Conservation (phyloP, 2,888 invertebrate genomes). For the Ptilodon capucinus region DNA sequence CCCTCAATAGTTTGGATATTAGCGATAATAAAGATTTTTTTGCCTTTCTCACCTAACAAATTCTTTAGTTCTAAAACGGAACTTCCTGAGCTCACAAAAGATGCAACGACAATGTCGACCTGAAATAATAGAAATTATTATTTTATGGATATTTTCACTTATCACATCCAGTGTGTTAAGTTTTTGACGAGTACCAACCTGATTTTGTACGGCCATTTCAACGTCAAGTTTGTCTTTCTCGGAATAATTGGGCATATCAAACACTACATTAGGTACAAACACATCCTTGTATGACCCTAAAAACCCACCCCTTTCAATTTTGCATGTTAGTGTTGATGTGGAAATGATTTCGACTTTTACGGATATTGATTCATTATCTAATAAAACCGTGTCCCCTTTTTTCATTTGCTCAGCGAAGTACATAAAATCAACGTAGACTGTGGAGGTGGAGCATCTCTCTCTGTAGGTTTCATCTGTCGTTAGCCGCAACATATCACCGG, state of each 20-base stretch:
- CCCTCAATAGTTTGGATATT: constrained; percentile 68
- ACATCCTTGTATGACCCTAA: constrained; percentile 70
- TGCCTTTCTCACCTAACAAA: constrained; percentile 66
- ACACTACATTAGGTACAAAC: constrained; percentile 63
- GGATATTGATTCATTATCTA: constrained; percentile 88
- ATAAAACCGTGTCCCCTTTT: constrained; percentile 70
- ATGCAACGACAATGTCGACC: constrained; percentile 66
- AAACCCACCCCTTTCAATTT: constrained; percentile 63
- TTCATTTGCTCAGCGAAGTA: constrained; percentile 73
- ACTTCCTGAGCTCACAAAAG: constrained; percentile 50
- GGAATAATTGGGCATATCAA: constrained; percentile 65
- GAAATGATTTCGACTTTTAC: constrained; percentile 85
- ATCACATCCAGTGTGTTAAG: too few relatives aligned
- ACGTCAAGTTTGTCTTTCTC: constrained; percentile 62
- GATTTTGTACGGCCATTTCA: constrained; percentile 60
- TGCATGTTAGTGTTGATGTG: constrained; percentile 65
- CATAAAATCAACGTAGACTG: constrained; percentile 81
- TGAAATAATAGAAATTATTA: constrained; percentile 44
- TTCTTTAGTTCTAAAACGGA: constrained; percentile 52
- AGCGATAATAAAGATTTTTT: constrained; percentile 64
- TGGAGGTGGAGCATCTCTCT: constrained; percentile 79
- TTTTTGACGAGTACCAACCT: constrained; percentile 42
- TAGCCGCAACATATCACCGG: constrained; percentile 72
- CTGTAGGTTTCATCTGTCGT: constrained; percentile 81
- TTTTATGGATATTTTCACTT: too few relatives aligned